Percentiles rank a stretch among this genome's conserved stretches.
Conservation (phyloP, 2,797 vertebrate species). For the Rhinophrynus dorsalis region DNA sequence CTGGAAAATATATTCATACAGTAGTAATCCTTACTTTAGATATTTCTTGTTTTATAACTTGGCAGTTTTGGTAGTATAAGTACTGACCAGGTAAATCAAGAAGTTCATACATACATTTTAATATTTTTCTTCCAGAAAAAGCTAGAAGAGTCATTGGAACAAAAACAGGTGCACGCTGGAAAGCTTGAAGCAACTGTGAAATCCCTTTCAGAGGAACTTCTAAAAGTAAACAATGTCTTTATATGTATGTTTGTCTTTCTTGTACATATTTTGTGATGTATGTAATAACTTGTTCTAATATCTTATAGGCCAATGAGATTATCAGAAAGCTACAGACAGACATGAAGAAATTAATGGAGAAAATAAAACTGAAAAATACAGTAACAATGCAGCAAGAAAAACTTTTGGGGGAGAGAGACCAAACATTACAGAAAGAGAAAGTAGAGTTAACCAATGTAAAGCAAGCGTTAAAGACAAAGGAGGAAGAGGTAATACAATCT, state of each 20-base stretch:
- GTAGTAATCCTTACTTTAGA: not conserved
- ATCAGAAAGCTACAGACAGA: slow-evolving; percentile 48
- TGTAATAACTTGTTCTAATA: not conserved
- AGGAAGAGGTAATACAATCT: slow-evolving; percentile 40
- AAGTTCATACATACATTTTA: slow-evolving; percentile 10
- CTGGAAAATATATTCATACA: not conserved
- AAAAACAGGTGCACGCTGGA: slow-evolving; percentile 37
- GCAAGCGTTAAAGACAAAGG: slow-evolving; percentile 23
- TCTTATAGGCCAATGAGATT: slow-evolving; percentile 49
- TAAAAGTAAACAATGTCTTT: slow-evolving; percentile 29
- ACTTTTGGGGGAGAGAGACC: slow-evolving; percentile 25
- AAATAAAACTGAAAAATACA: slow-evolving; percentile 47
- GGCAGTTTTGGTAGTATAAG: not conserved
- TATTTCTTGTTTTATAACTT: not conserved
- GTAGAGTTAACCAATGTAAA: slow-evolving; percentile 15
- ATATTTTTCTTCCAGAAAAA: slow-evolving; percentile 41
- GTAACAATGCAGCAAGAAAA: slow-evolving; percentile 42
- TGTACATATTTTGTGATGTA: not conserved
- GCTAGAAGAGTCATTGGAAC: slow-evolving; percentile 47
- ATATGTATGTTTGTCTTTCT: not conserved
- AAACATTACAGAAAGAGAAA: slow-evolving; percentile 35
- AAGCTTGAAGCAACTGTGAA: slow-evolving; percentile 49
- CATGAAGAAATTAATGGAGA: slow-evolving; percentile 45
- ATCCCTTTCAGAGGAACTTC: slow-evolving; percentile 44
- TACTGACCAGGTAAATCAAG: slow-evolving; percentile 1